phyloP scores from a whole-genome alignment of 53 echinoderm and acorn worm species.

The Stichopus horrens region DNA sequence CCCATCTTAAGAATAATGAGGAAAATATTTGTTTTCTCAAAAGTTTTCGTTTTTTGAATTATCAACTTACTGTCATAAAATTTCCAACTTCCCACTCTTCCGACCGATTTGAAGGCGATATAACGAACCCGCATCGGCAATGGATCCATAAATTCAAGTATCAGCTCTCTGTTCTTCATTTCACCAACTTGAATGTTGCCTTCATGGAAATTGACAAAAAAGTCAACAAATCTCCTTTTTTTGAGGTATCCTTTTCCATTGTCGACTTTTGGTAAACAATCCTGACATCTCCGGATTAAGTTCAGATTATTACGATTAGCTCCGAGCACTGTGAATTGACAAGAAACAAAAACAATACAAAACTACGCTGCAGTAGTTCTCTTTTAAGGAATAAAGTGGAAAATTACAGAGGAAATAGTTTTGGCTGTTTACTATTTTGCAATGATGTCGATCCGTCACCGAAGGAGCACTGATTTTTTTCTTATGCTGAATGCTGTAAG shows the following conservation, averaged over 20 bases:
- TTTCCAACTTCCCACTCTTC: slow-evolving; percentile 14
- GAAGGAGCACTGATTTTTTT: too few species aligned
- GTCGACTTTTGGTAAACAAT: background rate
- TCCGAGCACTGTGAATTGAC: slow-evolving; percentile 7
- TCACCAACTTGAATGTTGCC: slow-evolving; percentile 35
- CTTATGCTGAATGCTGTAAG: too few species aligned
- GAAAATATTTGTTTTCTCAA: too few species aligned
- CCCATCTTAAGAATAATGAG: too few species aligned
- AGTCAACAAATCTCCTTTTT: slow-evolving; percentile 4
- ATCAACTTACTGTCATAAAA: slow-evolving; percentile 30
- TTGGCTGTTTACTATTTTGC: too few species aligned
- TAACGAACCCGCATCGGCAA: slow-evolving; percentile 38
- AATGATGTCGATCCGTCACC: too few species aligned
- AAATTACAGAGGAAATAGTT: too few species aligned
- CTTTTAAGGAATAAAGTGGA: too few species aligned
- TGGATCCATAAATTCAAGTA: slow-evolving; percentile 15
- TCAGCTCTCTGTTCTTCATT: slow-evolving; percentile 7
- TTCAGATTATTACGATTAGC: slow-evolving; percentile 15
- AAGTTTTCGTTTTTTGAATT: too few species aligned
- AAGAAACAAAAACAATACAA: background rate
- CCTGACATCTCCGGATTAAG: slow-evolving; percentile 8
- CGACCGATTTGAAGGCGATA: slow-evolving; percentile 4
- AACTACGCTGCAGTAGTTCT: background rate
- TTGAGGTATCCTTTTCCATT: background rate
- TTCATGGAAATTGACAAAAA: slow-evolving; percentile 38